A percentile compares a stretch with the other conserved stretches of the same genome.
These are phyloP conservation scores for Falco novaeseelandiae DNA, from an alignment of 2,797 vertebrate species.

Conservation along the genomic window DNA sequence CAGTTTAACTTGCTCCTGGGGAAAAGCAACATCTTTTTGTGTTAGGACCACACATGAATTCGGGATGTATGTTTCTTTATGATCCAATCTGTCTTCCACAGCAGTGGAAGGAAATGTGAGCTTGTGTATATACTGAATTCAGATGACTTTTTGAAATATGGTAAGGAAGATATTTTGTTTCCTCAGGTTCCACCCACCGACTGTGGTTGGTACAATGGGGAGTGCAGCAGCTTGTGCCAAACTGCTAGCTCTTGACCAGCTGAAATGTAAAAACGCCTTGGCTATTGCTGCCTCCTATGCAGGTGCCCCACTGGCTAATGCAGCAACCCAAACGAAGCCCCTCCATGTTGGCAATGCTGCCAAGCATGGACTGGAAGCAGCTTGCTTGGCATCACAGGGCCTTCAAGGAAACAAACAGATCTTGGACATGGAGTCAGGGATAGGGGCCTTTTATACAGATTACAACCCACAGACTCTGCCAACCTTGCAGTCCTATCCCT, in stretches of 20 bases:
- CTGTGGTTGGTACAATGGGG: slow-evolving; percentile 92
- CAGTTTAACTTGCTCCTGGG: background rate
- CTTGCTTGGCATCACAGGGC: slow-evolving; percentile 84
- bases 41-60: rapidly evolving
- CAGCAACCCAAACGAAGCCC: slow-evolving; percentile 93
- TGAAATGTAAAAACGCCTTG: slow-evolving; percentile 84
- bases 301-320: slow-evolving; percentile 91
- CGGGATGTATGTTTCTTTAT: background rate
- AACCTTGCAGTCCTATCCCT: slow-evolving; percentile 75
- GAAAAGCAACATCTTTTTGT: background rate
- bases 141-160: background rate
- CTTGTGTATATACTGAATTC: background rate
- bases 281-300: slow-evolving; percentile 91
- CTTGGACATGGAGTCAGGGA: slow-evolving; percentile 84
- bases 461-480: slow-evolving; percentile 81
- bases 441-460: slow-evolving; percentile 90
- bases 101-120: background rate
- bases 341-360: slow-evolving; percentile 90
- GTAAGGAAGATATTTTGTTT: background rate
- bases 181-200: slow-evolving; percentile 91
- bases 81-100: background rate
- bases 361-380: slow-evolving; percentile 87
- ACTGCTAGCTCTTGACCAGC: slow-evolving; percentile 81
- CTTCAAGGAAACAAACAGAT: slow-evolving; percentile 87
- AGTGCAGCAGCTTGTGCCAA: slow-evolving; percentile 90